phyloP scores from a whole-genome alignment of 2,888 invertebrate species.

The Acanthococcus lagerstroemiae region DNA sequence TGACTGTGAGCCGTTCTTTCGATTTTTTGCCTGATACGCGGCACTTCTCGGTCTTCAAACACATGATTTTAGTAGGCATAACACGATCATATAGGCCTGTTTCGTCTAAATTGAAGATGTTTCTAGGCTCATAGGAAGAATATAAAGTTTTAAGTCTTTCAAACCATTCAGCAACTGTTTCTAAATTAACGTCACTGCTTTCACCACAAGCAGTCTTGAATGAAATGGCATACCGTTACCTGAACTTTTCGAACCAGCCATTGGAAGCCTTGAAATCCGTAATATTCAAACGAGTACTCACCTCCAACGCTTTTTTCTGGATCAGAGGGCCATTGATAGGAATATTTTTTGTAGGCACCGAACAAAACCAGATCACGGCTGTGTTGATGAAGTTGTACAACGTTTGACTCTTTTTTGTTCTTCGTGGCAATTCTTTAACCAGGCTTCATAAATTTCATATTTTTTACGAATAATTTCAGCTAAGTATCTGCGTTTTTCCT shows the following conservation, averaged over 20 bases:
- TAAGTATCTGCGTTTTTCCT: too few species aligned
- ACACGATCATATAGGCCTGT: constrained; percentile 19
- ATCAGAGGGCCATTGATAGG: constrained; percentile 15
- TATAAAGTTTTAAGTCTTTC: not conserved
- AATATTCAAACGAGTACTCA: constrained; percentile 19
- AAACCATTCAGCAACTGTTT: constrained; percentile 10
- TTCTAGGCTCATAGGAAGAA: constrained; percentile 12
- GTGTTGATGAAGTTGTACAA: too few species aligned
- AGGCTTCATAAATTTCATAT: too few species aligned
- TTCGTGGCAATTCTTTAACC: too few species aligned
- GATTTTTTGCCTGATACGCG: constrained; percentile 23
- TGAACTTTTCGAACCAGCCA: constrained; percentile 32
- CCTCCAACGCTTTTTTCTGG: constrained; percentile 22
- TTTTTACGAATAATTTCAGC: too few species aligned
- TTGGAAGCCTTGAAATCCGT: constrained; percentile 32
- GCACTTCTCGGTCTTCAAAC: constrained; percentile 9
- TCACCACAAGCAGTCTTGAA: constrained; percentile 19
- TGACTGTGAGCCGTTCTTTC: constrained; percentile 15
- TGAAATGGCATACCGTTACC: constrained; percentile 23
- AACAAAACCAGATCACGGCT: too few species aligned
- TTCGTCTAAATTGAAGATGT: constrained; percentile 27
- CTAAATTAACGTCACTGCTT: constrained; percentile 6
- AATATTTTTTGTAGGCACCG: too few species aligned
- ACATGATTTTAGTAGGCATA: constrained; percentile 4
- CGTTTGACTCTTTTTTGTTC: too few species aligned